These are phyloP conservation scores for Imbricaverruca yamaguchii DNA, from an alignment of 2,888 invertebrate genomes.

Conservation along the genomic window DNA sequence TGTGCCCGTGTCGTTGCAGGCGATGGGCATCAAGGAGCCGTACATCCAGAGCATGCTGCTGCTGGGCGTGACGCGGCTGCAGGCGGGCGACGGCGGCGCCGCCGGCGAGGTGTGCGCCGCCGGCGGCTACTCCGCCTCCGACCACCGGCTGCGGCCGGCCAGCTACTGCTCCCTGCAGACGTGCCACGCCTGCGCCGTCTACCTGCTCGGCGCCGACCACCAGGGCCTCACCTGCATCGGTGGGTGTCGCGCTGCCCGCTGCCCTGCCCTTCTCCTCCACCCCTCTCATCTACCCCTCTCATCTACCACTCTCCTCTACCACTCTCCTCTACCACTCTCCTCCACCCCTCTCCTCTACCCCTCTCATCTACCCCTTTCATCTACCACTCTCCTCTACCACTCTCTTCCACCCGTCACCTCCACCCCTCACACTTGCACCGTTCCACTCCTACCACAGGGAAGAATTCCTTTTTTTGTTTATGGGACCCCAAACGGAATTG, in stretches of 20 bases:
- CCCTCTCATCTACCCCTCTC: no score
- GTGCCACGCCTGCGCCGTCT: background rate
- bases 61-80: constrained; percentile 5
- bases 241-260: background rate
- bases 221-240: constrained; percentile 6
- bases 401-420: no score
- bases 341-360: no score
- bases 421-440: no score
- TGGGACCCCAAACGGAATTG: no score
- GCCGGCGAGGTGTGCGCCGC: background rate
- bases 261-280: no score
- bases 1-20: background rate
- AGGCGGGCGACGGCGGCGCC: constrained; percentile 15
- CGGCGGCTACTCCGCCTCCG: background rate
- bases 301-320: no score
- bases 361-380: no score
- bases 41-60: constrained; percentile 3
- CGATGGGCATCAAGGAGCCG: constrained; percentile 7
- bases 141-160: constrained; percentile 16
- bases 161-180: background rate
- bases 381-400: no score
- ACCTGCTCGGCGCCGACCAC: constrained; percentile 19
- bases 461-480: no score
- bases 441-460: no score
- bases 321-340: no score